Evolutionary conservation across 2,888 invertebrate genomes (phyloP), one percentile per base, ranked within the genome.

Genomic region (Drosophila falleni): DNA sequence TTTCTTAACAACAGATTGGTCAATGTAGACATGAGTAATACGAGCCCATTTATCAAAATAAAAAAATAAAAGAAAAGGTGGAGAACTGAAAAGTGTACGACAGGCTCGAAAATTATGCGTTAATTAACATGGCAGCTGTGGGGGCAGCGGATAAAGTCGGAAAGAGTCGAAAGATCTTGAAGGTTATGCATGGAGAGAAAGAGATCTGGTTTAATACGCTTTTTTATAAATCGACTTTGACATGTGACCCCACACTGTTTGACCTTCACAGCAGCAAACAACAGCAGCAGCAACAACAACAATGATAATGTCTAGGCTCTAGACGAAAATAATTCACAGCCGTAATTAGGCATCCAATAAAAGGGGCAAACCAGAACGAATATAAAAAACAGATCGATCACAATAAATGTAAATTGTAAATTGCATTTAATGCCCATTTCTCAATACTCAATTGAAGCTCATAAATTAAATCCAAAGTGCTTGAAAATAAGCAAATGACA

Each of bases 61-160:
- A 41, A 33, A 15, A n/a, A 35, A 47, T 16, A 37, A 29, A 60
- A 9, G 42, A 60, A 60, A 60, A 58, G 42, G 33, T 55, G 26
- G 44, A 70, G 50, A 76, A 16, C 49, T 53, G 59, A 69, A 69
- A 50, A 53, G 33, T 58, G 63, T 71, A 47, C 58, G 88, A 84
- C 88, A 87, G 74, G 73, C 77, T 72, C 49, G 70, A 85, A 84
- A 81, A 77, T 77, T 79, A 81, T 88, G 86, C 82, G 86, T 75
- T 79, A 85, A 81, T 84, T 87, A 81, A 71, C 85, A 65, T 87
- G 85, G 71, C 81, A 83, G 72, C 81, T 46, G 65, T 59, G 56
- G 71, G 68, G 60, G 64, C 51, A 65, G 49, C 65, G 19, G 54
- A 59, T 68, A 62, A 74, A 68, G 60, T 41, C 19, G 46, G 33